Evolutionary conservation across 2,113 vertebrate genomes (phyloP).

Genomic region (Grallaria varia): DNA sequence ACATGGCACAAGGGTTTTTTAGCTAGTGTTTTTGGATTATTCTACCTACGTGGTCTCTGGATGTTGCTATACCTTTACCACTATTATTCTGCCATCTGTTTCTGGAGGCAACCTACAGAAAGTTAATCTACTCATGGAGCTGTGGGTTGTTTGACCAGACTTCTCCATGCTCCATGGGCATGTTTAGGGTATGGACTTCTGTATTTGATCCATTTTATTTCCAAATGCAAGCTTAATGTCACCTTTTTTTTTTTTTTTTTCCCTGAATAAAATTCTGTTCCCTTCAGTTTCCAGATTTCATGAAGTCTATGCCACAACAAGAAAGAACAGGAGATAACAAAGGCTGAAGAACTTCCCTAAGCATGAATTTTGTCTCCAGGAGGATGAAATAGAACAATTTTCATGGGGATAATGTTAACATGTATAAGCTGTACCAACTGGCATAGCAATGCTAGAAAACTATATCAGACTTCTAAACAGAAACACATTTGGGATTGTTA

Average conservation of each 20-base stretch:
- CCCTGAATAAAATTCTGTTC: neutral
- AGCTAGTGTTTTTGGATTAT: neutral
- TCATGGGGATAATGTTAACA: neutral
- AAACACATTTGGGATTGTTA: neutral
- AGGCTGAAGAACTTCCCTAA: neutral
- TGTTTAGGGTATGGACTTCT: neutral
- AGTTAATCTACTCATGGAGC: neutral
- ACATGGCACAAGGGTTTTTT: neutral
- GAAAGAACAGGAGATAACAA: neutral
- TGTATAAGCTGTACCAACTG: neutral
- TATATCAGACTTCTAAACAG: neutral
- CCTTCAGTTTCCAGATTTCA: neutral
- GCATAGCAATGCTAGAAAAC: neutral
- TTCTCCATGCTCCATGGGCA: neutral
- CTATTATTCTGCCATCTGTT: neutral
- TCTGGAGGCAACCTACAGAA: neutral
- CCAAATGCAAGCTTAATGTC: neutral
- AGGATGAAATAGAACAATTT: neutral
- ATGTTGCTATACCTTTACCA: neutral
- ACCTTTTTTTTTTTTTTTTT: neutral
- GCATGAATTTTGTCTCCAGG: neutral
- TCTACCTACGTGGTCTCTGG: neutral
- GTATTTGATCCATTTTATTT: neutral
- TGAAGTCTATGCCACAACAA: neutral
- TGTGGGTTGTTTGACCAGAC: neutral